phyloP scores from a whole-genome alignment of 1,140 invertebrate genomes.

The Lithobius niger region DNA sequence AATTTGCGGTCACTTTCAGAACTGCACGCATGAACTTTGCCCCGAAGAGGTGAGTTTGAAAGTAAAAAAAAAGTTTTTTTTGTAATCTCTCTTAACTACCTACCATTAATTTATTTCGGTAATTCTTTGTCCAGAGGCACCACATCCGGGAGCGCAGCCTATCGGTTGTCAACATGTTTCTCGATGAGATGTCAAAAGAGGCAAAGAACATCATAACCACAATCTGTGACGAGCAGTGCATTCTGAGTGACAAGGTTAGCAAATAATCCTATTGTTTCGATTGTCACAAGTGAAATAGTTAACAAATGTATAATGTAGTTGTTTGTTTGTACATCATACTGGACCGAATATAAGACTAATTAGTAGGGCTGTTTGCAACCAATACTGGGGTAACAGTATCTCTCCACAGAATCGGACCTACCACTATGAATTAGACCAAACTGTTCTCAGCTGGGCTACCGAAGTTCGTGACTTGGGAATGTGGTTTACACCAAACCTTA shows the following conservation, averaged over 20 bases:
- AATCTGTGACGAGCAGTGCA: conserved; percentile 94
- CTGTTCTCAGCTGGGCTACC: no score
- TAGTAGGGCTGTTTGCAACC: no score
- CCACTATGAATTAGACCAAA: no score
- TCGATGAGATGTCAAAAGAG: conserved; percentile 98
- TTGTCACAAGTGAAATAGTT: no score
- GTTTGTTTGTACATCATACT: no score
- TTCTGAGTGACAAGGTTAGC: conserved; percentile 67
- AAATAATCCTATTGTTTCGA: not conserved
- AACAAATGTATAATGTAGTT: no score
- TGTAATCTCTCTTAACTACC: conserved; percentile 11
- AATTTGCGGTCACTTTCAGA: conserved; percentile 95
- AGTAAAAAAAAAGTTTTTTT: not conserved
- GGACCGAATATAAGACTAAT: no score
- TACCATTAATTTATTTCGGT: not conserved
- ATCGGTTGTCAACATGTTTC: conserved; percentile 91
- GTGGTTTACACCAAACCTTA: no score
- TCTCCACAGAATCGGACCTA: no score
- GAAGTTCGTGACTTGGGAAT: no score
- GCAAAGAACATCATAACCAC: conserved; percentile 97
- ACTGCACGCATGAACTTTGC: conserved; percentile 93
- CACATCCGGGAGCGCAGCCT: conserved; percentile 89
- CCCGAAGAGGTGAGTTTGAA: conserved; percentile 68
- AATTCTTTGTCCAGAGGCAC: conserved; percentile 47
- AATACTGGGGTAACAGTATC: no score